A percentile compares a stretch with the other conserved stretches of the same genome.
Conservation (phyloP, 2,888 invertebrate species). For the Eupithecia abbreviata region DNA sequence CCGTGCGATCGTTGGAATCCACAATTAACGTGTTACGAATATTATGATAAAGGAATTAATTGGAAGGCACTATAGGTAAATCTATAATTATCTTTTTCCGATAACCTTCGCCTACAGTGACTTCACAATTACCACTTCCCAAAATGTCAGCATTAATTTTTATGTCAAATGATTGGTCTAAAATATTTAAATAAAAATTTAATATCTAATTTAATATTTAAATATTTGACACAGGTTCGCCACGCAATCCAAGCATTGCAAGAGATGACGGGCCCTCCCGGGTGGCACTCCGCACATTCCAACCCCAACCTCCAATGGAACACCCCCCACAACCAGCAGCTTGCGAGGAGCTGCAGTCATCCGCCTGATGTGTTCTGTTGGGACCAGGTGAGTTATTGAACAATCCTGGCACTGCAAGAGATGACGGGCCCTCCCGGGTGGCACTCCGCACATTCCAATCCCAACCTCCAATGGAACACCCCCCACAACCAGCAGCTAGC, state of each 20-base stretch:
- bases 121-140: no score
- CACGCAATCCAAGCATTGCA: slow-evolving; percentile 93
- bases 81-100: neutral
- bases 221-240: slow-evolving; percentile 83
- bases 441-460: slow-evolving; percentile 92
- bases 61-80: neutral
- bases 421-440: slow-evolving; percentile 88
- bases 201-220: neutral
- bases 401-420: slow-evolving; percentile 91
- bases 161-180: neutral
- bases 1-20: neutral
- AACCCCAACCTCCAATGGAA: slow-evolving; percentile 90
- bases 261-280: slow-evolving; percentile 89
- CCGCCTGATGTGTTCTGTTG: slow-evolving; percentile 93
- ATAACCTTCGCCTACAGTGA: neutral
- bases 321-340: slow-evolving; percentile 79
- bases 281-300: slow-evolving; percentile 90
- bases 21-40: neutral
- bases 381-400: slow-evolving; percentile 77
- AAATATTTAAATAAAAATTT: no score
- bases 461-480: slow-evolving; percentile 87
- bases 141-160: neutral
- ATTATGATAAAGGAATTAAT: neutral
- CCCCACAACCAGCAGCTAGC: slow-evolving; percentile 85
- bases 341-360: slow-evolving; percentile 92